Evolutionary conservation across 2,888 invertebrate genomes (phyloP).

Genomic region (Platerodrilus igneus): DNA sequence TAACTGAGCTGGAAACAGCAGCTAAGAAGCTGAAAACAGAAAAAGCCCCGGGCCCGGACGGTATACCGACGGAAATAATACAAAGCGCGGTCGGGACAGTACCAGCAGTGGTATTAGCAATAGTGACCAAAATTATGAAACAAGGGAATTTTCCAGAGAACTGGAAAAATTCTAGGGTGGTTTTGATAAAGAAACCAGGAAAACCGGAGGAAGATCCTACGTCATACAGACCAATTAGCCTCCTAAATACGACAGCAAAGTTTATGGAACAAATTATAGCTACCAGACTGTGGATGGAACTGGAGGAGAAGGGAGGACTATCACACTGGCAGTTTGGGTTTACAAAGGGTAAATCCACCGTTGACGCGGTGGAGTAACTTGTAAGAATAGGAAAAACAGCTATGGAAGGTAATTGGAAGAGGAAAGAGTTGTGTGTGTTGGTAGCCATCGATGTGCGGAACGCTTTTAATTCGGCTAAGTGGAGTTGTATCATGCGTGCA

Average conservation of each 20-base stretch:
- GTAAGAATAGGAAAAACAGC: background rate
- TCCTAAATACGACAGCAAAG: conserved; percentile 6
- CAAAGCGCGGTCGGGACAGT: background rate
- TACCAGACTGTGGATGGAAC: conserved; percentile 4
- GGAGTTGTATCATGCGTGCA: background rate
- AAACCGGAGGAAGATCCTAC: background rate
- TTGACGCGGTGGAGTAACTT: background rate
- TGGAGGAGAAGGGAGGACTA: conserved; percentile 1
- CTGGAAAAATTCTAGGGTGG: background rate
- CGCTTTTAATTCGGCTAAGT: background rate
- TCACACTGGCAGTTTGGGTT: conserved; percentile 2
- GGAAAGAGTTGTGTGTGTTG: background rate
- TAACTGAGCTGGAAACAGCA: no score
- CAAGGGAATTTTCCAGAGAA: background rate
- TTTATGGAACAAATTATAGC: conserved; percentile 12
- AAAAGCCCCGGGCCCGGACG: background rate
- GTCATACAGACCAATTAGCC: conserved; percentile 2
- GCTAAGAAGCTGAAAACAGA: background rate
- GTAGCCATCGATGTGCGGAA: background rate
- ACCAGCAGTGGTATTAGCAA: background rate
- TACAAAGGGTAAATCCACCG: background rate
- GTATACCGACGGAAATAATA: background rate
- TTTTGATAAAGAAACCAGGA: background rate
- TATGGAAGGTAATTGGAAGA: background rate
- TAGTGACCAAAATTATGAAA: background rate